A percentile compares a stretch with the other conserved stretches of the same genome.
phyloP scores from a whole-genome alignment of 2,113 vertebrate species.

The Climacteris rufus region DNA sequence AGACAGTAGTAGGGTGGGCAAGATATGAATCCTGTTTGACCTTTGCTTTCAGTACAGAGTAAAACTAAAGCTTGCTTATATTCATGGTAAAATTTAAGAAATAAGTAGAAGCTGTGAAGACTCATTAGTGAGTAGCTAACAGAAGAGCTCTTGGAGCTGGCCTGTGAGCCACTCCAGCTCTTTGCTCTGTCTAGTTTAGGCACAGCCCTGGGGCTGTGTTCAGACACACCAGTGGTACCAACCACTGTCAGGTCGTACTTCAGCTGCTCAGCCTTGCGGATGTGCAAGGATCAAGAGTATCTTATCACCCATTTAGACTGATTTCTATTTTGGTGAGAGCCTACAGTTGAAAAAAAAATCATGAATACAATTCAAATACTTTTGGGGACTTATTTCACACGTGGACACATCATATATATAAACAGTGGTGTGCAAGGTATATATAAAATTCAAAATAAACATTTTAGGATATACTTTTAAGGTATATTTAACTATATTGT shows the following conservation, averaged over 20 bases:
- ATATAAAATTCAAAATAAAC: neutral
- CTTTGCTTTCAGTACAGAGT: neutral
- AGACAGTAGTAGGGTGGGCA: neutral
- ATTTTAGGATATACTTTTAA: neutral
- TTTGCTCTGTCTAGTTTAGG: neutral
- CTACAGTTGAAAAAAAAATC: neutral
- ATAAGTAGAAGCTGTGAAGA: neutral
- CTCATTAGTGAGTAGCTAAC: neutral
- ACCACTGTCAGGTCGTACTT: accelerated
- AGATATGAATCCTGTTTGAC: neutral
- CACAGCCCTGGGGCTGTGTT: neutral
- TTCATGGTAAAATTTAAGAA: neutral
- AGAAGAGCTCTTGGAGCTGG: neutral
- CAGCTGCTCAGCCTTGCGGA: neutral
- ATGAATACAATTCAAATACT: neutral
- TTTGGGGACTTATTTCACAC: neutral
- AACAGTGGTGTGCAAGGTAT: neutral
- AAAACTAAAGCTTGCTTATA: neutral
- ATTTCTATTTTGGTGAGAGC: neutral
- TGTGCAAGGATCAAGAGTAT: neutral
- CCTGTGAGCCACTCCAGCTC: accelerated
- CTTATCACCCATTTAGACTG: neutral
- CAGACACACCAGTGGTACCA: neutral
- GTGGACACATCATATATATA: neutral
- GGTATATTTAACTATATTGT: neutral